A percentile compares a stretch with the other conserved stretches of the same genome.
These are phyloP conservation scores for Tachycineta bicolor DNA, from an alignment of 2,113 vertebrate genomes.

Conservation along the genomic window DNA sequence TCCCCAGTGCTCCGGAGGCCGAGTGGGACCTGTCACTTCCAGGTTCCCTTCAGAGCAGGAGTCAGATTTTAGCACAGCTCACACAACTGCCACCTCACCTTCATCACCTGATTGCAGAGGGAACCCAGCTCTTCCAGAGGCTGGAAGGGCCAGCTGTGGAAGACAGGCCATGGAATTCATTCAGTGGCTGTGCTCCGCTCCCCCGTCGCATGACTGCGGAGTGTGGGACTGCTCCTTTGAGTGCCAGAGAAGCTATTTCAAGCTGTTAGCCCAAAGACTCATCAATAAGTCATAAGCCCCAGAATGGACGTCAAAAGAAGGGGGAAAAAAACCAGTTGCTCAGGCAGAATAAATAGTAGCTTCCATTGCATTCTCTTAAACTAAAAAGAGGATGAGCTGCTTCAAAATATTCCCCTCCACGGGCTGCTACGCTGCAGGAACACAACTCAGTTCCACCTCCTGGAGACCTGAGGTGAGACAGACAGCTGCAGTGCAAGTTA, in stretches of 20 bases:
- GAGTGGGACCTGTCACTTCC: not conserved
- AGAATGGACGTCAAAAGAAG: constrained; percentile 49
- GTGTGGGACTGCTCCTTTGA: constrained; percentile 56
- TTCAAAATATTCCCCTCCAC: not conserved
- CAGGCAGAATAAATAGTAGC: constrained; percentile 61
- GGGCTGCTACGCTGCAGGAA: not conserved
- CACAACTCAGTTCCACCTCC: not conserved
- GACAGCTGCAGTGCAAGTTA: not conserved
- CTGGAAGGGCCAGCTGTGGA: not conserved
- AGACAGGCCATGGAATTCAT: not conserved
- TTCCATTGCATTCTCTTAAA: not conserved
- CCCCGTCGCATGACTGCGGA: not conserved
- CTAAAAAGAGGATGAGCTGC: constrained; percentile 27
- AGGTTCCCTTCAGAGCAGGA: not conserved
- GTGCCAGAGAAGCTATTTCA: constrained; percentile 55
- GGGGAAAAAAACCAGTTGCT: constrained; percentile 44
- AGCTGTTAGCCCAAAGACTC: constrained; percentile 63
- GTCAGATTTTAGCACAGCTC: not conserved
- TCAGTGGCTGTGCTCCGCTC: not conserved
- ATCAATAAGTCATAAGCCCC: constrained; percentile 69
- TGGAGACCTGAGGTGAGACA: not conserved
- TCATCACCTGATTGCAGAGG: not conserved
- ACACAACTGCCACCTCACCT: not conserved
- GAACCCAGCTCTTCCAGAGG: not conserved
- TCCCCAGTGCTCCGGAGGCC: not conserved